These are phyloP conservation scores for Notothenia rossii DNA, from an alignment of 2,113 vertebrate genomes.

Conservation along the genomic window DNA sequence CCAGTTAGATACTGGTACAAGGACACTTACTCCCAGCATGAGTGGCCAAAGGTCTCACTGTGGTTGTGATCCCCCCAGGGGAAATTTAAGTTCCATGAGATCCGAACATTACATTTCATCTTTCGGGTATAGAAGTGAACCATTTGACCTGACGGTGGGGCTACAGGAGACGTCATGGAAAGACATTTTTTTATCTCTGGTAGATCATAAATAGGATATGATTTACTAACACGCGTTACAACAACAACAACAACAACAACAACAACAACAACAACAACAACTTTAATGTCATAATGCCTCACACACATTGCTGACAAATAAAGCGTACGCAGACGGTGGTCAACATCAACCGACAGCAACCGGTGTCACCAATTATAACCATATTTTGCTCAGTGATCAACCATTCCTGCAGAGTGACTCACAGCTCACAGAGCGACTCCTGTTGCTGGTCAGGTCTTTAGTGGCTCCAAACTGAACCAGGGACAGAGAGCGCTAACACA, in stretches of 20 bases:
- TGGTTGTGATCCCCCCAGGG: neutral
- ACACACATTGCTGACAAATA: constrained; percentile 18
- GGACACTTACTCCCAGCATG: neutral
- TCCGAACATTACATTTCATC: neutral
- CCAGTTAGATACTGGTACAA: too few relatives aligned
- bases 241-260: neutral
- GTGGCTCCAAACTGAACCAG: neutral
- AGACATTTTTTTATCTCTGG: neutral
- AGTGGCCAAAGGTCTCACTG: neutral
- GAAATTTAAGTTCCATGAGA: neutral
- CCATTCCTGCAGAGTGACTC: constrained; percentile 52
- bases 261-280: too few relatives aligned
- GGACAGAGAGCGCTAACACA: neutral
- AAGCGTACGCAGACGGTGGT: constrained; percentile 2
- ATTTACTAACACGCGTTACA: neutral
- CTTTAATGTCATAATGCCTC: neutral
- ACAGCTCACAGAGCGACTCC: constrained; percentile 6
- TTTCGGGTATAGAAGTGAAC: neutral
- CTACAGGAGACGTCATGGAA: neutral
- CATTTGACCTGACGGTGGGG: neutral
- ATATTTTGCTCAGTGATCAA: constrained; percentile 46
- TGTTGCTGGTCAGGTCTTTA: constrained; percentile 10
- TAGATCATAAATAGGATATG: neutral
- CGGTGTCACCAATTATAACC: constrained; percentile 39
- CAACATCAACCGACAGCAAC: constrained; percentile 27